Evolutionary conservation across 2,888 invertebrate species (phyloP).

Genomic region (Ectropis crepuscularia): DNA sequence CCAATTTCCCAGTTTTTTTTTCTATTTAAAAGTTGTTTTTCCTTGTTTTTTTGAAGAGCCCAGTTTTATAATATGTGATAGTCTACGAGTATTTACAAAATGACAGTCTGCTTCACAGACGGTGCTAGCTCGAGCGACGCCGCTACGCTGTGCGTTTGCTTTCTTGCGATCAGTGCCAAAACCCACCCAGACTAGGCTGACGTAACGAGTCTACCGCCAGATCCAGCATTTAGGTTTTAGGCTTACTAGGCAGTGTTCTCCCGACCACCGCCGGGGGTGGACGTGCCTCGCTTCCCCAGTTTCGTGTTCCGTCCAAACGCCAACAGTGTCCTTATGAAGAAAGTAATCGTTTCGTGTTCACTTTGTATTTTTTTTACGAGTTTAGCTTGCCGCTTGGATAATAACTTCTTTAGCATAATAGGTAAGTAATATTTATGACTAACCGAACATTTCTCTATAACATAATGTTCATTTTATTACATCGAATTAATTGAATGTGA

Average conservation of each 20-base stretch:
- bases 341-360: constrained; percentile 60
- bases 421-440: constrained; percentile 51
- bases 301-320: constrained; percentile 50
- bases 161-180: constrained; percentile 65
- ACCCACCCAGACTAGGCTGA: constrained; percentile 50
- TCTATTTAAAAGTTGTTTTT: no score
- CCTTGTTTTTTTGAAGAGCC: no score
- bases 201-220: not conserved
- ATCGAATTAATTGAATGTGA: no score
- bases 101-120: no score
- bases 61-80: no score
- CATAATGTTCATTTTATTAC: no score
- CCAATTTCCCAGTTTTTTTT: no score
- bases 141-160: no score
- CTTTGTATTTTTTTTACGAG: constrained; percentile 59
- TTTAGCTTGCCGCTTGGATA: constrained; percentile 67
- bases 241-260: constrained; percentile 53
- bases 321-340: constrained; percentile 75
- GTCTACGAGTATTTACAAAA: no score
- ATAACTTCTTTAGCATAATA: constrained; percentile 76
- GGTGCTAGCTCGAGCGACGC: no score
- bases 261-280: constrained; percentile 63
- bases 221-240: not conserved
- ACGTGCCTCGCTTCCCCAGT: constrained; percentile 61
- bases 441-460: no score